Evolutionary conservation across 2,797 vertebrate genomes (phyloP), one percentile per base, ranked within the genome.

Genomic region (Siniperca obscura): DNA sequence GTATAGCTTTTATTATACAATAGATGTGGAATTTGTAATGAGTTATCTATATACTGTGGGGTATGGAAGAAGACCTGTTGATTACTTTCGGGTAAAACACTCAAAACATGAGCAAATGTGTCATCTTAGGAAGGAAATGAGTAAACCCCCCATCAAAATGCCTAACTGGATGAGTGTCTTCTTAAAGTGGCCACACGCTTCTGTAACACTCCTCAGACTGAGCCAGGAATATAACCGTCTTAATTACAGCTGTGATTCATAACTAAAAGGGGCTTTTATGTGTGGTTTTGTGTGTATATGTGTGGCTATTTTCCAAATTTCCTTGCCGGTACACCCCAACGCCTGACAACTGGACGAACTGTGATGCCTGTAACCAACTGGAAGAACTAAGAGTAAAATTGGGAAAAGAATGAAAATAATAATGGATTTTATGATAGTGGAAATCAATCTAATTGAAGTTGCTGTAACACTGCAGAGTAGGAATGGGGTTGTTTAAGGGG

Each of bases 221-320:
- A 90, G 89, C 82, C 76, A 74, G 74, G 84, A 90, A 88, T 87
- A 87, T 71, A 85, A 80, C 79, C 8, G 25, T 83, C 71, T 91
- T 93, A 91, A 92, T 93, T 91, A 90, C 90, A 91, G 87, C 87
- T 84, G 75, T 92, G 90, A 93, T 88, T 91, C 90, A 92, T 84
- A 86, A 79, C 84, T 72, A 57, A 74, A 17, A 27, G 53, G 69
- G 57, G 80, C 61, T 79, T 88, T 86, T 80, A 74, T 84, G 82
- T 82, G 84, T 74, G 79, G 59, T 56, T 82, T 36, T 40, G 7
- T 76, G 34, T 57, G 64, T 66, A 17, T 69, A 3, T 86, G 71
- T 74, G 79, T 65, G 81, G 85, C 82, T 76, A 12, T 55, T 80
- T 80, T 80, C 70, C 56, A 84, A 30, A 42, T 78, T 36, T 74